These are phyloP conservation scores for Drosophila carrolli DNA, from an alignment of 1,140 invertebrate genomes.

Conservation along the genomic window DNA sequence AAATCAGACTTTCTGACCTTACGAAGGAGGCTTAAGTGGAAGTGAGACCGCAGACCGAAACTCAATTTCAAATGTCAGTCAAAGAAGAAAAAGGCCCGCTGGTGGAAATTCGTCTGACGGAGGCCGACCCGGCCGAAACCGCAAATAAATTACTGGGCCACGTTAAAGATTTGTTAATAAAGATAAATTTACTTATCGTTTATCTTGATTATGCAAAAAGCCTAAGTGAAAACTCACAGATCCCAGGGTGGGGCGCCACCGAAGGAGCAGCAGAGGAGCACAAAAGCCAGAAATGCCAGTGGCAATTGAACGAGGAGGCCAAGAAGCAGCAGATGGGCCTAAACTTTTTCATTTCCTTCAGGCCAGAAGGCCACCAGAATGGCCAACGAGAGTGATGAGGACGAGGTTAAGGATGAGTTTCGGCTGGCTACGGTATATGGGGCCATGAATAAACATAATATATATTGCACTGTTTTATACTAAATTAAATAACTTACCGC, in stretches of 20 bases:
- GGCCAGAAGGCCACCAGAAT: constrained; percentile 13
- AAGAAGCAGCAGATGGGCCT: constrained; percentile 56
- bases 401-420: constrained; percentile 1
- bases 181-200: constrained; percentile 83
- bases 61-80: constrained; percentile 62
- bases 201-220: constrained; percentile 82
- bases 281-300: constrained; percentile 35
- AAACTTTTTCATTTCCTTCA: constrained; percentile 76
- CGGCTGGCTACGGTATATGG: constrained; percentile 14
- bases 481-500: constrained; percentile 78
- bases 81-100: constrained; percentile 41
- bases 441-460: constrained; percentile 72
- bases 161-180: constrained; percentile 82
- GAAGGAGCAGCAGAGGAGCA: constrained; percentile 18
- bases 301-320: constrained; percentile 32
- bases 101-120: constrained; percentile 32
- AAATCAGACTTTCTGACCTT: constrained; percentile 23
- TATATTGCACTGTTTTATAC: constrained; percentile 81
- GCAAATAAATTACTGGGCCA: constrained; percentile 75
- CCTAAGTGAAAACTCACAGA: constrained; percentile 81
- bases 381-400: constrained; percentile 12
- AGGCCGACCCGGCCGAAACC: constrained; percentile 43
- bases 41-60: constrained; percentile 36
- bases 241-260: constrained; percentile 1
- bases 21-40: not conserved